Percentiles rank a stretch among this genome's conserved stretches.
Evolutionary conservation across 2,888 invertebrate genomes (phyloP).

Genomic region (Hypselothyrea guttata): DNA sequence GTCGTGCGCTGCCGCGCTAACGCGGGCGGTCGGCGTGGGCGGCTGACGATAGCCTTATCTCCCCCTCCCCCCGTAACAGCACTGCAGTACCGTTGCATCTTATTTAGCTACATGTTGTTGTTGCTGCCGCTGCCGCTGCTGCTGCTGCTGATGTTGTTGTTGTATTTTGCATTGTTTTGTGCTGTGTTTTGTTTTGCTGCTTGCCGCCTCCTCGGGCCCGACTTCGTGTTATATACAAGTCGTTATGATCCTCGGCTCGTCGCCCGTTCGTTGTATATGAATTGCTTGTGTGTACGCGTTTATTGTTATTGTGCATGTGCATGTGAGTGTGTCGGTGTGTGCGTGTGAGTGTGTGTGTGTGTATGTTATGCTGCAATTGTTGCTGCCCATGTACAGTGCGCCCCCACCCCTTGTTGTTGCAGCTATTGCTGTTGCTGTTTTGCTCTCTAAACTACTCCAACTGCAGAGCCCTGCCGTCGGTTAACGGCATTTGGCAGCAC

Average conservation of each 20-base stretch:
- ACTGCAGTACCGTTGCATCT: conserved; percentile 58
- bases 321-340: conserved; percentile 34
- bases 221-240: conserved; percentile 69
- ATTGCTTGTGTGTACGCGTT: conserved; percentile 36
- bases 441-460: conserved; percentile 67
- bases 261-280: conserved; percentile 66
- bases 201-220: conserved; percentile 58
- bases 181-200: conserved; percentile 77
- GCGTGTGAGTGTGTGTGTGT: conserved; percentile 53
- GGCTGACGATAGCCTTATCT: conserved; percentile 18
- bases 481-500: conserved; percentile 72
- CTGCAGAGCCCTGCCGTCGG: conserved; percentile 49
- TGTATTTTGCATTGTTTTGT: conserved; percentile 80
- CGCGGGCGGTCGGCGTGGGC: conserved; percentile 43
- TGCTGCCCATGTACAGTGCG: conserved; percentile 28
- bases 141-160: conserved; percentile 53
- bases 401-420: conserved; percentile 22
- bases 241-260: conserved; percentile 72
- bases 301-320: conserved; percentile 38
- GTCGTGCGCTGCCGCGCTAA: conserved; percentile 63
- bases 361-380: conserved; percentile 59
- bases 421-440: conserved; percentile 54
- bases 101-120: conserved; percentile 72
- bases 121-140: conserved; percentile 37
- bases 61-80: conserved; percentile 1